Evolutionary conservation across 2,888 invertebrate species (phyloP).

Genomic region (Dynastes maya): DNA sequence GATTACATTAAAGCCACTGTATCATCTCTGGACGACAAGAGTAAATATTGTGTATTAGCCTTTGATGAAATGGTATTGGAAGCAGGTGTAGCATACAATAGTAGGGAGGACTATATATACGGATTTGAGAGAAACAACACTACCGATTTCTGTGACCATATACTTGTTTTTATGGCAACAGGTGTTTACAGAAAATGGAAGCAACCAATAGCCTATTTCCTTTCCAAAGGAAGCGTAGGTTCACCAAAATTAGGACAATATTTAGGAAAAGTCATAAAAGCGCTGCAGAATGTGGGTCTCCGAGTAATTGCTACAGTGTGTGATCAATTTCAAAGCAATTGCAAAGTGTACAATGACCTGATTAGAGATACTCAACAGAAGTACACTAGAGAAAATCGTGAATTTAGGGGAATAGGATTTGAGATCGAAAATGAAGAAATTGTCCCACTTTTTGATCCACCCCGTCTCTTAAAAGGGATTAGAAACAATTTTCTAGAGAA

Average conservation of each 20-base stretch:
- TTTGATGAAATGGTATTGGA: conserved; percentile 21
- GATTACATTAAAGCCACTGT: conserved; percentile 8
- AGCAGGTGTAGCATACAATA: not conserved
- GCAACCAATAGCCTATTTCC: conserved; percentile 3
- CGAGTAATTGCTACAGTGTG: conserved; percentile 54
- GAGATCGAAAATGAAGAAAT: conserved; percentile 34
- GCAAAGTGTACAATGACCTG: conserved; percentile 52
- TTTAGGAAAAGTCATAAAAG: conserved; percentile 14
- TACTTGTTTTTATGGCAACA: conserved; percentile 20
- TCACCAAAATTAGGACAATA: conserved; percentile 13
- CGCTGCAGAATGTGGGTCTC: conserved; percentile 48
- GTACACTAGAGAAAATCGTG: conserved; percentile 7
- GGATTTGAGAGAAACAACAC: conserved; percentile 6
- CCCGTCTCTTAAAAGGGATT: conserved; percentile 47
- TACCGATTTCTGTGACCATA: conserved; percentile 26
- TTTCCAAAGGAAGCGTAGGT: not conserved
- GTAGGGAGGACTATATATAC: conserved; percentile 4
- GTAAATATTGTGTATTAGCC: conserved; percentile 24
- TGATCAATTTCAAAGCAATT: conserved; percentile 56
- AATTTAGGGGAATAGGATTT: conserved; percentile 30
- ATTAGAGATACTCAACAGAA: conserved; percentile 29
- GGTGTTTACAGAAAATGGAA: not conserved
- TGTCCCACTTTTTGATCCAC: conserved; percentile 48
- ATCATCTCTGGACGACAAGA: not conserved
- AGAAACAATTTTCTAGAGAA: conserved; percentile 37